phyloP scores from a whole-genome alignment of 2,113 vertebrate species.

The Periophthalmus modestus region DNA sequence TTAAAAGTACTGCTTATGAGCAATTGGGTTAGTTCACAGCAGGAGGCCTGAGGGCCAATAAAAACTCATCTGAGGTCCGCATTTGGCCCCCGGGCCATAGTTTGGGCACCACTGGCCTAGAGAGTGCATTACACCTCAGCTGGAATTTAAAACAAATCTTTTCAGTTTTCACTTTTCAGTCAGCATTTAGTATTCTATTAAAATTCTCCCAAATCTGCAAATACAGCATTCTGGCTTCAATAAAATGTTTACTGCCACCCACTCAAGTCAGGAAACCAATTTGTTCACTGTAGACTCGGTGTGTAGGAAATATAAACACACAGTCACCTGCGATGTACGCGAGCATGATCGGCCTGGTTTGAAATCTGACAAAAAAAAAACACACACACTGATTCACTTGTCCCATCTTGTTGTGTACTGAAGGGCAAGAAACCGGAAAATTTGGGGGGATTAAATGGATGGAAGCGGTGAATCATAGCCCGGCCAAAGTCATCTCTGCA shows the following conservation, averaged over 20 bases:
- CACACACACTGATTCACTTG: conserved; percentile 60
- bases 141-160: too few relatives aligned
- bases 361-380: conserved; percentile 71
- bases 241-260: not conserved
- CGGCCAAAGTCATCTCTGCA: conserved; percentile 61
- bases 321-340: conserved; percentile 49
- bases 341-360: conserved; percentile 61
- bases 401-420: conserved; percentile 51
- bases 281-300: not conserved
- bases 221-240: too few relatives aligned
- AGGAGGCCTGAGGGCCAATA: too few relatives aligned
- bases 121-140: too few relatives aligned
- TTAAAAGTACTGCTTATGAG: too few relatives aligned
- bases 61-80: too few relatives aligned
- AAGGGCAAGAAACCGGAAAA: conserved; percentile 19
- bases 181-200: too few relatives aligned
- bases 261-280: not conserved
- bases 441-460: conserved; percentile 52
- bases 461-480: conserved; percentile 66
- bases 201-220: not conserved
- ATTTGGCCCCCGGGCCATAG: too few relatives aligned
- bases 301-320: conserved; percentile 39
- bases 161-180: too few relatives aligned
- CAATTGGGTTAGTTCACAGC: too few relatives aligned
- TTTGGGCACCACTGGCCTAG: too few relatives aligned